Percentiles rank a stretch among this genome's conserved stretches.
Conservation (phyloP, 2,888 invertebrate species). For the Agapetus fuscipes region DNA sequence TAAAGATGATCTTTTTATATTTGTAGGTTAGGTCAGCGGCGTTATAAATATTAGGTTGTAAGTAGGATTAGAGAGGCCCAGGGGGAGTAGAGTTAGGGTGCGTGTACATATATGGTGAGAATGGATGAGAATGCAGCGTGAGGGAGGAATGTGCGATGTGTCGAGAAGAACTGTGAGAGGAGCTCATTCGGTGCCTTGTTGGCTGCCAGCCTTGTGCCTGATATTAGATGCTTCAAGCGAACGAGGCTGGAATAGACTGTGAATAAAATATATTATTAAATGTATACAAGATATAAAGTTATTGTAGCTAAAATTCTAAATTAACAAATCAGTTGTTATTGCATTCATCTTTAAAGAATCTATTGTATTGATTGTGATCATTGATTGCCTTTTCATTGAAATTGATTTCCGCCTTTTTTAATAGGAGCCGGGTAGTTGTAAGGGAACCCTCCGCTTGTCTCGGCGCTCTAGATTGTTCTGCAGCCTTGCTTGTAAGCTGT, state of each 20-base stretch:
- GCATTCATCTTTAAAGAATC: slow-evolving; percentile 20
- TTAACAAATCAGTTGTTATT: slow-evolving; percentile 21
- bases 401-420: slow-evolving; percentile 14
- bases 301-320: slow-evolving; percentile 22
- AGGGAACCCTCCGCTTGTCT: background rate
- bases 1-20: no score
- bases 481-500: slow-evolving; percentile 21
- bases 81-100: background rate
- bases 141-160: background rate
- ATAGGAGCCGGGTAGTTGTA: background rate
- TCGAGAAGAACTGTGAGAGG: background rate
- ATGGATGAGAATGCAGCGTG: background rate
- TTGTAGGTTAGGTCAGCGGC: no score
- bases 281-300: slow-evolving; percentile 17
- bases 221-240: slow-evolving; percentile 16
- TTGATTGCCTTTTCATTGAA: slow-evolving; percentile 19
- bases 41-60: no score
- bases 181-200: slow-evolving; percentile 40
- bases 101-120: background rate
- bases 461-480: background rate
- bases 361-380: slow-evolving; percentile 21
- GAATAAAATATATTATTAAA: slow-evolving; percentile 20
- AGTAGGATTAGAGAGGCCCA: no score
- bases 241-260: slow-evolving; percentile 22
- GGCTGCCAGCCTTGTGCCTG: slow-evolving; percentile 51